Conservation (phyloP, 1,140 invertebrate genomes). For the Tetranychus cinnabarinus region DNA sequence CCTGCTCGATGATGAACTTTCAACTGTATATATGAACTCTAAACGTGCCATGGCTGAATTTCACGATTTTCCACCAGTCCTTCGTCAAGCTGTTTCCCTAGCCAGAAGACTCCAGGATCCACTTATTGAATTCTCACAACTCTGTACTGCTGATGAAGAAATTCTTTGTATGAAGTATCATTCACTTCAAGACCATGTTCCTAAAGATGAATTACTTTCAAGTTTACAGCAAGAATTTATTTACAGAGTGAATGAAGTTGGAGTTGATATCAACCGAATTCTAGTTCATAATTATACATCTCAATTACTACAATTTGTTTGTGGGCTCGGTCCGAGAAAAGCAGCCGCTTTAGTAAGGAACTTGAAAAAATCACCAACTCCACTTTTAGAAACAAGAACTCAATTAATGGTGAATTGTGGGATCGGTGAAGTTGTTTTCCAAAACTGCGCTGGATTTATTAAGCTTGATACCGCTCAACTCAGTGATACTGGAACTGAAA, state of each 20-base stretch:
- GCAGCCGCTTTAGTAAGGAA: slow-evolving; percentile 53
- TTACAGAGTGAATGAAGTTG: slow-evolving; percentile 79
- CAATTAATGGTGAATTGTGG: slow-evolving; percentile 83
- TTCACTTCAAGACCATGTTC: slow-evolving; percentile 55
- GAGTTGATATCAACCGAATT: slow-evolving; percentile 88
- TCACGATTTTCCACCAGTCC: slow-evolving; percentile 60
- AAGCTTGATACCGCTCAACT: slow-evolving; percentile 89
- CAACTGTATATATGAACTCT: slow-evolving; percentile 70
- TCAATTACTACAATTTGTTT: slow-evolving; percentile 88
- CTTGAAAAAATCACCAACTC: slow-evolving; percentile 53
- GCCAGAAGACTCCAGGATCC: slow-evolving; percentile 83
- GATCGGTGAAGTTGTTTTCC: slow-evolving; percentile 94
- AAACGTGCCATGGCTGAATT: slow-evolving; percentile 67
- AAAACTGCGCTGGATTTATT: slow-evolving; percentile 97
- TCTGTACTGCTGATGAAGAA: slow-evolving; percentile 85
- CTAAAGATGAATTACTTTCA: slow-evolving; percentile 60
- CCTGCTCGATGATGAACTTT: slow-evolving; percentile 73
- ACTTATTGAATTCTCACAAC: slow-evolving; percentile 76
- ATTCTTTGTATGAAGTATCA: slow-evolving; percentile 81
- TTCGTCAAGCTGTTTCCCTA: slow-evolving; percentile 74
- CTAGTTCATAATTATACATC: slow-evolving; percentile 62
- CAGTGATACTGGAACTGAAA: slow-evolving; percentile 63
- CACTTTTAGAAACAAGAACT: slow-evolving; percentile 78
- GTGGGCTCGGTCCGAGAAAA: slow-evolving; percentile 86
- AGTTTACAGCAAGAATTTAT: slow-evolving; percentile 75